A percentile compares a stretch with the other conserved stretches of the same genome.
phyloP scores from a whole-genome alignment of 2,113 vertebrate genomes.

The Grammomys surdaster region DNA sequence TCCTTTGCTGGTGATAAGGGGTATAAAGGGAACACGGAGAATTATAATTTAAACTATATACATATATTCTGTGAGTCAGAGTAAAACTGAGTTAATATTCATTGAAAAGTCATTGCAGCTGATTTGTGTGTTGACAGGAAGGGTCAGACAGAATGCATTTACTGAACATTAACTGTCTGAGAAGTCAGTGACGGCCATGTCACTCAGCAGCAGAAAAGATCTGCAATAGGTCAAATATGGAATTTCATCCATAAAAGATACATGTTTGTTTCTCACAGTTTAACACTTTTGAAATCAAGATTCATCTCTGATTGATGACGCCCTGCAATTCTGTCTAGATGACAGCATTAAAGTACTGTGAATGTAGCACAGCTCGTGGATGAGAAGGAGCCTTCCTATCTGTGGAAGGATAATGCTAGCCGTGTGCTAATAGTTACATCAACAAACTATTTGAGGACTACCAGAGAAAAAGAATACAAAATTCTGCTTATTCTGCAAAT shows the following conservation, averaged over 20 bases:
- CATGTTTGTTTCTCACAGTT: constrained; percentile 25
- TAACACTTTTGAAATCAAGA: constrained; percentile 48
- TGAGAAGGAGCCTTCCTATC: not conserved
- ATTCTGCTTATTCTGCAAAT: constrained; percentile 1
- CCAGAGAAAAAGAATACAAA: not conserved
- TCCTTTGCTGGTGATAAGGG: not conserved
- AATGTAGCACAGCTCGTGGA: not conserved
- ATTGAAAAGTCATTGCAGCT: not conserved
- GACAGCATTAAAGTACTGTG: not conserved
- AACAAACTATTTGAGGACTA: not conserved
- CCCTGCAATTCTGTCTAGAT: constrained; percentile 3
- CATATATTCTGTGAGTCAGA: not conserved
- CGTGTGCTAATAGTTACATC: not conserved
- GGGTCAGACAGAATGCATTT: not conserved
- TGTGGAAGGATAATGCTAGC: not conserved
- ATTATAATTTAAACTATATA: not conserved
- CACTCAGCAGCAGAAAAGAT: not conserved
- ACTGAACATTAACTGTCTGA: constrained; percentile 36
- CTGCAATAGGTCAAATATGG: not conserved
- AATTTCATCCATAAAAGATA: not conserved
- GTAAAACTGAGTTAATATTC: not conserved
- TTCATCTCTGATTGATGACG: constrained; percentile 29
- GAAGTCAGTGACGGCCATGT: not conserved
- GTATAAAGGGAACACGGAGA: not conserved
- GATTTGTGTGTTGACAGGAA: constrained; percentile 24